Conservation (phyloP, 1,140 invertebrate species). For the Thereuonema tuberculata region DNA sequence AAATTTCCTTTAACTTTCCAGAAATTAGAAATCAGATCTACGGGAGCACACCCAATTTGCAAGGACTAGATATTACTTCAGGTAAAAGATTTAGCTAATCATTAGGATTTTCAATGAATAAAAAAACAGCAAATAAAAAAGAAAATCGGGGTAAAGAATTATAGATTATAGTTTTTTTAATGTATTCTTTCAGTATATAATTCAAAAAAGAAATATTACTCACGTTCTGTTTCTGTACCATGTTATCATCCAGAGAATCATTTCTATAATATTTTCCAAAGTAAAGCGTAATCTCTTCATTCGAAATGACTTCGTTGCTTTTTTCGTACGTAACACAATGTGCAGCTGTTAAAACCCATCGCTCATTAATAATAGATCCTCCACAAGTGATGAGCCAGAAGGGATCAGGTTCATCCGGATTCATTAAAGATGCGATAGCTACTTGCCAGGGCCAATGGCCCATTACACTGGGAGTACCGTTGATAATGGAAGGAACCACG, state of each 20-base stretch:
- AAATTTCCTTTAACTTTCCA: too few species aligned
- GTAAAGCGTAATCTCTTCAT: background rate
- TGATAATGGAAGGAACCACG: background rate
- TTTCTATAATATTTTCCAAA: background rate
- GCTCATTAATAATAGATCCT: background rate
- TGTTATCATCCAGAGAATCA: background rate
- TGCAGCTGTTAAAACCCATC: background rate
- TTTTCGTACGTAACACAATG: background rate
- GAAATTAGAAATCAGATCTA: too few species aligned
- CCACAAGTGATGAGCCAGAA: background rate
- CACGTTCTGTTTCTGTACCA: background rate
- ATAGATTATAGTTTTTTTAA: too few species aligned
- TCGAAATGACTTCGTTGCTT: background rate
- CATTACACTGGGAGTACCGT: background rate
- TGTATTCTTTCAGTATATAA: too few species aligned
- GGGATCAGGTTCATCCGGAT: background rate
- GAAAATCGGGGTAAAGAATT: too few species aligned
- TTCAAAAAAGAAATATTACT: background rate
- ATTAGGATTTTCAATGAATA: too few species aligned
- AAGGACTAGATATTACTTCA: too few species aligned
- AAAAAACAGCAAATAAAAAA: too few species aligned
- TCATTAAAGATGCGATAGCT: background rate
- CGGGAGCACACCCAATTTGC: too few species aligned
- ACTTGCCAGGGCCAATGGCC: slow-evolving; percentile 1
- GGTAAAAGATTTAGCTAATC: too few species aligned